A percentile compares a stretch with the other conserved stretches of the same genome.
phyloP scores from a whole-genome alignment of 2,888 invertebrate species.

The Drosophila falleni region DNA sequence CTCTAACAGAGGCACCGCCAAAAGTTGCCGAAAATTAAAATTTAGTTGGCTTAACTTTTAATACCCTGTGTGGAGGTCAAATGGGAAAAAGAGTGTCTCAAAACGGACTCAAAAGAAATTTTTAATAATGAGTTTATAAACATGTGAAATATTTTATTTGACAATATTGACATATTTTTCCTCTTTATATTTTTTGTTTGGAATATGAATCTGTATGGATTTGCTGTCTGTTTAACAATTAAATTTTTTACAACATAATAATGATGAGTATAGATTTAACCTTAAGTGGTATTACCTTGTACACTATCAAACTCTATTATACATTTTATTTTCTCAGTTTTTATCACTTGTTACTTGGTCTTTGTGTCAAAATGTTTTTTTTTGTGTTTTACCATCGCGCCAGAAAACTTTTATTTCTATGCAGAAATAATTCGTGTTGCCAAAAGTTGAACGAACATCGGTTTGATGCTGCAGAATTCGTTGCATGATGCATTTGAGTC shows the following conservation, averaged over 20 bases:
- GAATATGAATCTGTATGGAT: no score
- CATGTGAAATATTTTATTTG: no score
- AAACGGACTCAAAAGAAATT: not conserved
- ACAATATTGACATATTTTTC: no score
- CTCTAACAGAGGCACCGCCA: not conserved
- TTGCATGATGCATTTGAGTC: slow-evolving; percentile 3
- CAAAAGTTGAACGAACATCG: slow-evolving; percentile 41
- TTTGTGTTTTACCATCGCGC: slow-evolving; percentile 26
- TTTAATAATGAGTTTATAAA: no score
- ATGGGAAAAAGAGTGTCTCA: not conserved
- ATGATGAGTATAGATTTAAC: not conserved
- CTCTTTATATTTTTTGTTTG: no score
- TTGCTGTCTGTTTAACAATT: no score
- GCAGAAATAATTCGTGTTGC: slow-evolving; percentile 45
- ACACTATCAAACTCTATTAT: not conserved
- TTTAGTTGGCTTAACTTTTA: slow-evolving; percentile 9
- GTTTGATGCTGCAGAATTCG: slow-evolving; percentile 10
- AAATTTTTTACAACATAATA: no score
- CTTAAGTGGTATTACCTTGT: not conserved
- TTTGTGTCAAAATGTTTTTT: slow-evolving; percentile 17
- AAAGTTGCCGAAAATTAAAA: slow-evolving; percentile 26
- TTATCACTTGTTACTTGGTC: slow-evolving; percentile 8
- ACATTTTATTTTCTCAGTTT: not conserved
- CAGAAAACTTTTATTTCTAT: slow-evolving; percentile 49
- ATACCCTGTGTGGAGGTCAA: slow-evolving; percentile 2